Evolutionary conservation across 2,888 invertebrate species (phyloP), one percentile per base, ranked within the genome.

Genomic region (Ethmia dodecea): DNA sequence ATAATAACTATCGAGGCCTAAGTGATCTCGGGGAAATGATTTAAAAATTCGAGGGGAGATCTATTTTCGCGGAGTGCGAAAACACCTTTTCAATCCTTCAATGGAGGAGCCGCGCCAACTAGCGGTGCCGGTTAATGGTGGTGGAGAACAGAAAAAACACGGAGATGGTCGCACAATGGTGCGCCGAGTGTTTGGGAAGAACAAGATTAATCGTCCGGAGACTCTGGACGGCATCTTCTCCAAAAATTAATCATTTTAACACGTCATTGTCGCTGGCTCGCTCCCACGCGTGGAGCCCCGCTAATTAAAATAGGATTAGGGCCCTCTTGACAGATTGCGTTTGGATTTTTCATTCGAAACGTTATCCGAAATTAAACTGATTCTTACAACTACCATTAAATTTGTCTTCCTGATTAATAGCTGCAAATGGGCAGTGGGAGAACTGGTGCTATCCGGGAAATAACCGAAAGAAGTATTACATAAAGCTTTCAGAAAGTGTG

Each of bases 51-150:
- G 70, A 79, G 80, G 86, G 84, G 83, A 69, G 69, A 73, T 75
- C 78, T 77, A 79, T 83, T 84, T 83, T 80, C 64, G 68, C 66
- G 65, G 66, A 61, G 55, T 62, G 68, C 86, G 86, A 72, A 87
- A 87, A 87, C 87, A 87, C 86, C 87, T 86, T 75, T 87, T 87
- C 77, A 86, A 77, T 70, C 71, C 73, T 72, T 83, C 78, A 84
- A 84, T 77, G 60, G 81, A 65, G 61, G 64, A 60, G 64, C 64
- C 56, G 66, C 57, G 74, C 77, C 78, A 81, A 86, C 86, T 84
- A 84, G 76, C 77, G 73, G 73, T 73, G 77, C 72, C 79, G 79
- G 77, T 80, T 81, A 81, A 84, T 83, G 84, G 83, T 80, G 79
- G 80, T 78, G 78, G 73, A 75, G 78, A 74, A 79, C 76, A 74